Conservation (phyloP, 2,113 vertebrate species). For the Plotosus lineatus region DNA sequence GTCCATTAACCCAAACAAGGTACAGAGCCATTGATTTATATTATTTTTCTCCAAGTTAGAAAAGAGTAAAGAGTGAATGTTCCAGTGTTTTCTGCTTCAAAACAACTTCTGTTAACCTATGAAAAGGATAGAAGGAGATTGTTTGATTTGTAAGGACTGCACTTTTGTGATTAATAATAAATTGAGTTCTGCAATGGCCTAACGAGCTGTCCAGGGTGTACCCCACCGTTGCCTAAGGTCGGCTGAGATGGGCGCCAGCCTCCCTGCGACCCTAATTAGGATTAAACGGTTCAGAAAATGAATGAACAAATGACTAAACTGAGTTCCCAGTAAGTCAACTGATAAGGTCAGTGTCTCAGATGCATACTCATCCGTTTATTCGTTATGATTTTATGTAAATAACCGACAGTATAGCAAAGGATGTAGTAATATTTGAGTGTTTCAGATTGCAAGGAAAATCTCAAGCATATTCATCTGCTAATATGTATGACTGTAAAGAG, state of each 20-base stretch:
- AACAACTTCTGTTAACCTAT: background rate
- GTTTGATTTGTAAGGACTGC: conserved; percentile 19
- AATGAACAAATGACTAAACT: too few relatives aligned
- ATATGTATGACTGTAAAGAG: background rate
- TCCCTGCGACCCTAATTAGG: too few relatives aligned
- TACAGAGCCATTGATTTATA: background rate
- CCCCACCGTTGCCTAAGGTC: too few relatives aligned
- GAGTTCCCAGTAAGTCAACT: conserved; percentile 14
- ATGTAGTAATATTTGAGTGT: conserved; percentile 21
- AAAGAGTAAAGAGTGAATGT: background rate
- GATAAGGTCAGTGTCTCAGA: conserved; percentile 15
- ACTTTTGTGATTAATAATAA: background rate
- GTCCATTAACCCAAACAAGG: background rate
- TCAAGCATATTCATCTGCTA: background rate
- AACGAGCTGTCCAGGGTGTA: too few relatives aligned
- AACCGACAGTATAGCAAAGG: background rate
- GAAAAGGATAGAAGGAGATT: background rate
- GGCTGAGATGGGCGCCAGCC: too few relatives aligned
- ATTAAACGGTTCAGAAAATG: too few relatives aligned
- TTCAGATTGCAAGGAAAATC: background rate
- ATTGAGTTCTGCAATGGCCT: too few relatives aligned
- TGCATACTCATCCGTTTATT: background rate
- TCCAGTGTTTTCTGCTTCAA: background rate
- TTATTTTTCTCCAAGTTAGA: background rate
- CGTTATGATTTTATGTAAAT: background rate